Conservation (phyloP, 2,113 vertebrate species). For the Emberiza fucata region DNA sequence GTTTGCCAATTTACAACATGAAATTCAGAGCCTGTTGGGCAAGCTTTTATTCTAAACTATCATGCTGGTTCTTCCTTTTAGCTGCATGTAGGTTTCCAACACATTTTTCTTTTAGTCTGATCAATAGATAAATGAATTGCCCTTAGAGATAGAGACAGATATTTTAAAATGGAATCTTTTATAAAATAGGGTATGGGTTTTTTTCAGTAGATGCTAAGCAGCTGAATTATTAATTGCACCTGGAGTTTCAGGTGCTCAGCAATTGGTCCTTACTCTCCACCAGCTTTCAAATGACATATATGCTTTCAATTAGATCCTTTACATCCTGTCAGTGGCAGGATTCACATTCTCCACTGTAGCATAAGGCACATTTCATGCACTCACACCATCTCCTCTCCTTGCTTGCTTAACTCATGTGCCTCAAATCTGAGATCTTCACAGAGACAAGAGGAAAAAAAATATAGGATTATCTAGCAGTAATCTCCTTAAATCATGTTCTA, state of each 20-base stretch:
- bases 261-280: background rate
- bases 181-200: background rate
- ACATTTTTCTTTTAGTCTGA: background rate
- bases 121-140: background rate
- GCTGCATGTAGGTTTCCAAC: background rate
- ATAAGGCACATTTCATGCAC: background rate
- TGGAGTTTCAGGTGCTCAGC: background rate
- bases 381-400: background rate
- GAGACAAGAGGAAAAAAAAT: background rate
- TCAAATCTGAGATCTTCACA: background rate
- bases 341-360: background rate
- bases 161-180: background rate
- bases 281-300: background rate
- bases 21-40: background rate
- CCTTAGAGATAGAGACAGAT: background rate
- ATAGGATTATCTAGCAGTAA: background rate
- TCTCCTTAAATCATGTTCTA: background rate
- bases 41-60: background rate
- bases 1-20: background rate
- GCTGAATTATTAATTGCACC: background rate
- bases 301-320: background rate
- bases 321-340: background rate
- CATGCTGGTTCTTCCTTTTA: conserved; percentile 2
- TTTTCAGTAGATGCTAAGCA: background rate
- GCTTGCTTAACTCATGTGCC: background rate